phyloP scores from a whole-genome alignment of 2,888 invertebrate genomes.

The Alloscopus bannaensis region DNA sequence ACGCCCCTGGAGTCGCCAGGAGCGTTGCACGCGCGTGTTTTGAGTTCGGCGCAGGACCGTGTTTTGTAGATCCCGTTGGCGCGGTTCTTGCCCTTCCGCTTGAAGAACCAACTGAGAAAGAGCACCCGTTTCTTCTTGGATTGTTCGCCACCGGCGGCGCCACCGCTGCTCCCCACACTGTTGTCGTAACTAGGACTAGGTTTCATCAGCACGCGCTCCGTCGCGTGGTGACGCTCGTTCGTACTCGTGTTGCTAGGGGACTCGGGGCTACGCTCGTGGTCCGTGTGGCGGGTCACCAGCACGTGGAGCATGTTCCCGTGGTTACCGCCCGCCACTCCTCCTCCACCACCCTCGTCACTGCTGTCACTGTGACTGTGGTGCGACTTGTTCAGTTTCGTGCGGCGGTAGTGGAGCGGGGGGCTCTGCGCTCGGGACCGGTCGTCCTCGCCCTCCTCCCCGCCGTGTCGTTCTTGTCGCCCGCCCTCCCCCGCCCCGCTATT shows the following conservation, averaged over 20 bases:
- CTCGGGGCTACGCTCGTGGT: not conserved
- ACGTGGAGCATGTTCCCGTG: not conserved
- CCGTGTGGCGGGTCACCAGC: not conserved
- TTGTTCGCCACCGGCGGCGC: not conserved
- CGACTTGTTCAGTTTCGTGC: constrained; percentile 10
- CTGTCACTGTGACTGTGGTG: constrained; percentile 8
- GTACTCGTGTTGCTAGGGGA: not conserved
- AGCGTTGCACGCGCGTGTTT: constrained; percentile 13
- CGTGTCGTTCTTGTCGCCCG: not conserved
- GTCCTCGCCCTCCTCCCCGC: not conserved
- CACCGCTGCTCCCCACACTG: not conserved
- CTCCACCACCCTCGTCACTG: constrained; percentile 19
- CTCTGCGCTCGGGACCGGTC: not conserved
- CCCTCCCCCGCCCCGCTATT: not conserved
- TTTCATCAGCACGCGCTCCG: not conserved
- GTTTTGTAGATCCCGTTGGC: constrained; percentile 70
- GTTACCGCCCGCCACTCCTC: constrained; percentile 1
- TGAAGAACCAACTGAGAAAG: constrained; percentile 20
- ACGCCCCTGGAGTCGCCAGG: too few species aligned
- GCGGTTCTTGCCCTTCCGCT: not conserved
- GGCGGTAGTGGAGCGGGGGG: constrained; percentile 7
- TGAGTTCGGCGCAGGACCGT: constrained; percentile 66
- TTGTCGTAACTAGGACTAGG: constrained; percentile 20
- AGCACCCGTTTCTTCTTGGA: constrained; percentile 36
- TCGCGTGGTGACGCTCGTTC: not conserved